phyloP scores from a whole-genome alignment of 1,140 invertebrate species.

The Steinernema feltiae region DNA sequence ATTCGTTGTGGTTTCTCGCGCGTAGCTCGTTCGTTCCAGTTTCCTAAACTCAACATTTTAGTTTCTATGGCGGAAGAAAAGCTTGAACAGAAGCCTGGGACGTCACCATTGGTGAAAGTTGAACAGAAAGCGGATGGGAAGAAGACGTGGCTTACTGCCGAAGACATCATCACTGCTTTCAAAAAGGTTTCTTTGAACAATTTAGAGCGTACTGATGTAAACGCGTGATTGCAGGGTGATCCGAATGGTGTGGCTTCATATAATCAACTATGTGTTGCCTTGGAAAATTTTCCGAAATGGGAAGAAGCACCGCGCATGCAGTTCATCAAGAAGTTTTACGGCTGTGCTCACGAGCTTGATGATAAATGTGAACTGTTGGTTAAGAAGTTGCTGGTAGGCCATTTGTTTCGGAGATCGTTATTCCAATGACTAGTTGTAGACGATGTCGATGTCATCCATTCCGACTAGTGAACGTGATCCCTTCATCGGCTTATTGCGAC shows the following conservation, averaged over 20 bases:
- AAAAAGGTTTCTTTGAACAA: background rate
- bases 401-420: too few species aligned
- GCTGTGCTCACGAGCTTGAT: background rate
- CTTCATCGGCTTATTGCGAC: background rate
- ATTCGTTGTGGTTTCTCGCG: background rate
- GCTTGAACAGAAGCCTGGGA: background rate
- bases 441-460: background rate
- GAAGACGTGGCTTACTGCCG: background rate
- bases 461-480: background rate
- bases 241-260: background rate
- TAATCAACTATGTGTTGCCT: background rate
- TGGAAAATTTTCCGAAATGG: background rate
- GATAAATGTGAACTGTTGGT: background rate
- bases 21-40: background rate
- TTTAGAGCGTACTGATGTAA: too few species aligned
- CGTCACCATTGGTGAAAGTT: background rate
- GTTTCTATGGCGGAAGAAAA: background rate
- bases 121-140: background rate
- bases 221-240: background rate
- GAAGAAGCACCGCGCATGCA: background rate
- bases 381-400: background rate
- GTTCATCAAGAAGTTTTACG: background rate
- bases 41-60: background rate
- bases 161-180: background rate
- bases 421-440: too few species aligned